Percentiles rank a stretch among this genome's conserved stretches.
phyloP scores from a whole-genome alignment of 2,888 invertebrate genomes.

The Allygus modestus region DNA sequence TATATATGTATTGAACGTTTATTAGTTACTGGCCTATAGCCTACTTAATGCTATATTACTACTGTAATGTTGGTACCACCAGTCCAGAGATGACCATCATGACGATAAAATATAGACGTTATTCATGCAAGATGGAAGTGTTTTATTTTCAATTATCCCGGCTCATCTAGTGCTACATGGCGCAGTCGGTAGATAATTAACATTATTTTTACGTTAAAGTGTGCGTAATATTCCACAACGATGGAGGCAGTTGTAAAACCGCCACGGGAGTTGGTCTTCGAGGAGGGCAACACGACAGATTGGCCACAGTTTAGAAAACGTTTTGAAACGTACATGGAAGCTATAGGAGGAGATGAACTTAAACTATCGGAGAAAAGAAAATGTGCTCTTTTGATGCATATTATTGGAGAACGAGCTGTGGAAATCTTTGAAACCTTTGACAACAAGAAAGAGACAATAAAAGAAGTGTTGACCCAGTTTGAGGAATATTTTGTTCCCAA shows the following conservation, averaged over 20 bases:
- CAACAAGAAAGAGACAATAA: slow-evolving; percentile 32
- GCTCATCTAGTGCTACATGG: neutral
- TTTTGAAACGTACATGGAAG: slow-evolving; percentile 35
- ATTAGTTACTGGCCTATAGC: too few species aligned
- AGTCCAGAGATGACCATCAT: too few species aligned
- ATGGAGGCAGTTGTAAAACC: slow-evolving; percentile 43
- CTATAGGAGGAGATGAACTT: slow-evolving; percentile 48
- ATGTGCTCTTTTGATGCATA: slow-evolving; percentile 37
- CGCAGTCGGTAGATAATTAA: neutral
- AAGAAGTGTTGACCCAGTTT: slow-evolving; percentile 28
- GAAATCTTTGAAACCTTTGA: slow-evolving; percentile 35
- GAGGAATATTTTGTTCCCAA: slow-evolving; percentile 43
- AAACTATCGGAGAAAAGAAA: slow-evolving; percentile 29
- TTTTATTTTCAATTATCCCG: neutral
- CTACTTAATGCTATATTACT: too few species aligned
- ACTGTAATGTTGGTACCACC: too few species aligned
- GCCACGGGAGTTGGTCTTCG: neutral
- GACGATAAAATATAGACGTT: too few species aligned
- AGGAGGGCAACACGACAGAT: slow-evolving; percentile 4
- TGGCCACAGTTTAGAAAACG: slow-evolving; percentile 37
- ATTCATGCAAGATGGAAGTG: too few species aligned
- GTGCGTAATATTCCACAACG: neutral
- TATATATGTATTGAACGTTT: too few species aligned
- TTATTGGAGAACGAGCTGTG: slow-evolving; percentile 26
- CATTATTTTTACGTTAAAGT: neutral